Evolutionary conservation across 1,140 invertebrate genomes (phyloP), one percentile per base, ranked within the genome.

Genomic region (Lucilia sericata): DNA sequence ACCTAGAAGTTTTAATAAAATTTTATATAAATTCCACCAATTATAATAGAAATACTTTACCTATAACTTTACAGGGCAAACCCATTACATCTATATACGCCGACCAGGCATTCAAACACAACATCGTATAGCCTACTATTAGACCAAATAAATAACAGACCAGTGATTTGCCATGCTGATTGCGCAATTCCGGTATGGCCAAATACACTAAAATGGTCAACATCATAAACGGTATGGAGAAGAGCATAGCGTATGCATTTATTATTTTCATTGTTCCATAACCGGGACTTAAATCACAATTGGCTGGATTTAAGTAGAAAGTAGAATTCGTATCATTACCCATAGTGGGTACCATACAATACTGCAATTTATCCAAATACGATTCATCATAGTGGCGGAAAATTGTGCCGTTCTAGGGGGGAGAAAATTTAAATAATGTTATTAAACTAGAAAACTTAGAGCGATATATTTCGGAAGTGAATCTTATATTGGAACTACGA

Each of bases 191-290:
- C 0, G 94, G 94, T 47, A 96, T 93, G 34, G 94, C 90, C 0
- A 94, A 93, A 87, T 96, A 96, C 0, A 96, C 94, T 47, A 95
- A 83, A 80, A 96, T 94, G 2, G 96, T 96, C 0, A 93, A 91
- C 47, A 95, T 84, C 25, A 96, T 92, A 86, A 96, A 96, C 0
- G 95, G 94, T 17, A 95, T 93, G 1, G 95, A 96, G 8, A 96
- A 91, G 0, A 95, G 89, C 87, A 96, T 93, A 30, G 94, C 95
- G 78, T 87, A 90, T 0, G 87, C 87, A 85, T 90, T 90, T 34
- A 90, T 88, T 8, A 90, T 88, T 82, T 88, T 90, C 5, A 89
- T 87, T 0, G 89, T 88, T 10, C 82, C 85, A 7, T 81, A 84
- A 10, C 87, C 88, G 12, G 83, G 49, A 8, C 49, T 10, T 78